These are phyloP conservation scores for Drosophila borealis DNA, from an alignment of 2,888 invertebrate genomes.

Conservation along the genomic window DNA sequence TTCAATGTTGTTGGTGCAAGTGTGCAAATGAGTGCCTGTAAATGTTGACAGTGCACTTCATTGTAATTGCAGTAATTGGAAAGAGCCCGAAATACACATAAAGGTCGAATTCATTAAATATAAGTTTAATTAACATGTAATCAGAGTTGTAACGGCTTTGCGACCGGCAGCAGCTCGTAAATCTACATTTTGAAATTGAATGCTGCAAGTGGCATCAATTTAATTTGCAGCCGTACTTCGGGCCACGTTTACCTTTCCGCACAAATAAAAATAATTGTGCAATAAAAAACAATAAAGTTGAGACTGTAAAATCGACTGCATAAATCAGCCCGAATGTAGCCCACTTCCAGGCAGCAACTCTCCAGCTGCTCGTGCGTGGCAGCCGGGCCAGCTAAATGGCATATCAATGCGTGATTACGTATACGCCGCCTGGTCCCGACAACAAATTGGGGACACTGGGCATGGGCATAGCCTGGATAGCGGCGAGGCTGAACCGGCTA, in stretches of 20 bases:
- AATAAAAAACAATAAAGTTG: conserved; percentile 69
- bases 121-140: conserved; percentile 78
- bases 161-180: conserved; percentile 21
- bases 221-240: conserved; percentile 37
- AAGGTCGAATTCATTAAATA: conserved; percentile 50
- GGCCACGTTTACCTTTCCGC: conserved; percentile 13
- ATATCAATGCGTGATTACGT: conserved; percentile 81
- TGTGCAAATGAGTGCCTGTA: conserved; percentile 17
- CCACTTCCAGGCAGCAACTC: background rate
- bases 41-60: conserved; percentile 25
- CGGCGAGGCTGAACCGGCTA: background rate
- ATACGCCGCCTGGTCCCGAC: conserved; percentile 68
- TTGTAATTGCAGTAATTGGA: conserved; percentile 45
- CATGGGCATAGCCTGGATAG: background rate
- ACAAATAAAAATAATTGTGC: conserved; percentile 48
- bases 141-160: conserved; percentile 66
- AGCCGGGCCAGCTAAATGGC: conserved; percentile 61
- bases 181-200: conserved; percentile 48
- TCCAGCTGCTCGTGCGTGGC: conserved; percentile 33
- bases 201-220: conserved; percentile 43
- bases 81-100: conserved; percentile 13
- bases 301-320: conserved; percentile 68
- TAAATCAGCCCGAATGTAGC: conserved; percentile 55
- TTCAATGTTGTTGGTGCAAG: background rate
- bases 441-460: conserved; percentile 53